These are phyloP conservation scores for Phyllotis vaccarum DNA, from an alignment of 2,797 vertebrate genomes.

Conservation along the genomic window DNA sequence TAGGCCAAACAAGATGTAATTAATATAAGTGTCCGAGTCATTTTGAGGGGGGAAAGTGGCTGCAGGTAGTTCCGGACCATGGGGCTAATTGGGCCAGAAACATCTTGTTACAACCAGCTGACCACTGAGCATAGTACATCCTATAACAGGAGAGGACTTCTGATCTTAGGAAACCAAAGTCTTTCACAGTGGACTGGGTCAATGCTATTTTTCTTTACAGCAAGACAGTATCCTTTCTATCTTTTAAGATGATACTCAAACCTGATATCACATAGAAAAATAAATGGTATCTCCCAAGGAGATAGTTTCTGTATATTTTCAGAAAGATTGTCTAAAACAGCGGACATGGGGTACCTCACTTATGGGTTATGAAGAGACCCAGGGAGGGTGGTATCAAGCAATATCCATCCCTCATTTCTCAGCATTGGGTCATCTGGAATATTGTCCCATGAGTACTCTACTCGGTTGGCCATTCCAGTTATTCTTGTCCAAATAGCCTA, in stretches of 20 bases:
- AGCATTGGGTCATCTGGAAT: neutral
- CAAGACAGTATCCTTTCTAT: neutral
- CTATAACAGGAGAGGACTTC: neutral
- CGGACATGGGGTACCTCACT: neutral
- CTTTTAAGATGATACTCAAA: constrained; percentile 28
- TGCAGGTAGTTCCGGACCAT: too few relatives aligned
- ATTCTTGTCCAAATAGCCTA: constrained; percentile 8
- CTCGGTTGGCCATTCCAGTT: neutral
- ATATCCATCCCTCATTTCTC: neutral
- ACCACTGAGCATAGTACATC: neutral
- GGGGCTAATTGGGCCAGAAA: too few relatives aligned
- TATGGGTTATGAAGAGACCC: neutral
- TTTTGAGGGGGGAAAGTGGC: too few relatives aligned
- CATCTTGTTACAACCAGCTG: too few relatives aligned
- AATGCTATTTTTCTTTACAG: neutral
- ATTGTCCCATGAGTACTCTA: neutral
- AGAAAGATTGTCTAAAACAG: neutral
- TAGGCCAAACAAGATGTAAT: too few relatives aligned
- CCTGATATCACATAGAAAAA: neutral
- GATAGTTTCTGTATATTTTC: neutral
- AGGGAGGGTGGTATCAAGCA: neutral
- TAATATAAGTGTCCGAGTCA: too few relatives aligned
- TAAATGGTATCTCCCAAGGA: neutral
- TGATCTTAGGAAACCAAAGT: neutral
- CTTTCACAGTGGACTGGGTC: constrained; percentile 18